Evolutionary conservation across 1,140 invertebrate genomes (phyloP).

Genomic region (Bombus consobrinus): DNA sequence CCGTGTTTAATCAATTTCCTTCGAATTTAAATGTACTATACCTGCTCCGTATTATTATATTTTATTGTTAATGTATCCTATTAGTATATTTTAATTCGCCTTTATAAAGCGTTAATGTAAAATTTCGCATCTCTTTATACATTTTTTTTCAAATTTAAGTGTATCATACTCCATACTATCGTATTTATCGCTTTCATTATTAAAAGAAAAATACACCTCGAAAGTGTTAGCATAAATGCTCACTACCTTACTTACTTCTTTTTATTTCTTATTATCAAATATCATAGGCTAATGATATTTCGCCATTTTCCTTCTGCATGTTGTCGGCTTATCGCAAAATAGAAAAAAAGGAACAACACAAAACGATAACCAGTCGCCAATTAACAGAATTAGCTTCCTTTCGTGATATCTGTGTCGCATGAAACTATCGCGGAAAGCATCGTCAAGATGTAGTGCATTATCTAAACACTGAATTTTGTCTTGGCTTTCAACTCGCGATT

Average conservation of each 20-base stretch:
- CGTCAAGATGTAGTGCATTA: neutral
- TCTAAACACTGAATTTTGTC: neutral
- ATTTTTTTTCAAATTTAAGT: neutral
- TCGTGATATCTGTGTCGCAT: neutral
- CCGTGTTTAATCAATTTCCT: neutral
- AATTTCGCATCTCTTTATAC: too few species aligned
- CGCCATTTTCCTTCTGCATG: neutral
- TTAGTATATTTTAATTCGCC: too few species aligned
- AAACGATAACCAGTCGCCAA: conserved; percentile 47
- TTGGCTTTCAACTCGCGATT: neutral
- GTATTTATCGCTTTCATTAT: neutral
- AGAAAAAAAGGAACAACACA: neutral
- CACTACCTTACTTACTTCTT: neutral
- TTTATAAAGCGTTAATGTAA: too few species aligned
- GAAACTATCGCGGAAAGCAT: neutral
- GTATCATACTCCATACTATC: neutral
- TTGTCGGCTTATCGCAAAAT: neutral
- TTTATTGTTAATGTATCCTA: neutral
- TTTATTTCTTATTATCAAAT: neutral
- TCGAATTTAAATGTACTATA: neutral
- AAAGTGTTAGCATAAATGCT: neutral
- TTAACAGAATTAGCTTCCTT: conserved; percentile 45
- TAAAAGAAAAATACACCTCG: neutral
- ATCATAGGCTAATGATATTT: neutral
- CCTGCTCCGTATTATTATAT: neutral